These are phyloP conservation scores for Ectropis grisescens DNA, from an alignment of 1,140 invertebrate species.

Conservation along the genomic window DNA sequence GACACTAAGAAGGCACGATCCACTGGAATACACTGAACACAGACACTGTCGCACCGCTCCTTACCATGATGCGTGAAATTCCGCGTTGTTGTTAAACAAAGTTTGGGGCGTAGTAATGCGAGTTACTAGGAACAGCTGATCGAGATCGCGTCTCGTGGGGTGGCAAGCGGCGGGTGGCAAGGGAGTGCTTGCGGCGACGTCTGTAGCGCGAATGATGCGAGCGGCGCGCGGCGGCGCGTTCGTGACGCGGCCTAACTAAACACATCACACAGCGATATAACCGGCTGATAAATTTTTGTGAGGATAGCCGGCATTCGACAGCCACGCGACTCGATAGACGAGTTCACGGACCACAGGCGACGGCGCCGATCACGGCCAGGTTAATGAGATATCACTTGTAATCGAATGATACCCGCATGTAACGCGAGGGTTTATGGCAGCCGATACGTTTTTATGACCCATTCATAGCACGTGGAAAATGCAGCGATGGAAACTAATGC, in stretches of 20 bases:
- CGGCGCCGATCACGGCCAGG: slow-evolving; percentile 35
- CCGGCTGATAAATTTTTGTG: slow-evolving; percentile 48
- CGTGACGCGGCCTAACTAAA: slow-evolving; percentile 39
- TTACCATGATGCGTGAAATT: slow-evolving; percentile 47
- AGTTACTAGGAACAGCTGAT: slow-evolving; percentile 48
- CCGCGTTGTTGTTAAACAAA: slow-evolving; percentile 21
- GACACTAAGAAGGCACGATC: slow-evolving; percentile 15
- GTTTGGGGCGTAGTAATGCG: slow-evolving; percentile 17
- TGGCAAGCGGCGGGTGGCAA: slow-evolving; percentile 17
- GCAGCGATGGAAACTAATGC: slow-evolving; percentile 1
- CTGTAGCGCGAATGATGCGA: slow-evolving; percentile 55
- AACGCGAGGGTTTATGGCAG: slow-evolving; percentile 5
- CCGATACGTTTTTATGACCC: slow-evolving; percentile 6
- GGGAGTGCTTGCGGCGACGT: slow-evolving; percentile 39
- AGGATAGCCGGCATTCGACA: slow-evolving; percentile 50
- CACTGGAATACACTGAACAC: slow-evolving; percentile 44
- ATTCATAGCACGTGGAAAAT: slow-evolving; percentile 5
- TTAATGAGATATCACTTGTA: slow-evolving; percentile 27
- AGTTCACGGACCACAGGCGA: slow-evolving; percentile 32
- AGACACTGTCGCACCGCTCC: slow-evolving; percentile 40
- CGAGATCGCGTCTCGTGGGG: slow-evolving; percentile 27
- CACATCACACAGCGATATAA: slow-evolving; percentile 37
- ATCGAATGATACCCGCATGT: slow-evolving; percentile 28
- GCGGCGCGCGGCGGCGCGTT: slow-evolving; percentile 47
- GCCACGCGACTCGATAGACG: slow-evolving; percentile 46